Conservation (phyloP, 2,797 vertebrate species). For the Darevskia nairensis region DNA sequence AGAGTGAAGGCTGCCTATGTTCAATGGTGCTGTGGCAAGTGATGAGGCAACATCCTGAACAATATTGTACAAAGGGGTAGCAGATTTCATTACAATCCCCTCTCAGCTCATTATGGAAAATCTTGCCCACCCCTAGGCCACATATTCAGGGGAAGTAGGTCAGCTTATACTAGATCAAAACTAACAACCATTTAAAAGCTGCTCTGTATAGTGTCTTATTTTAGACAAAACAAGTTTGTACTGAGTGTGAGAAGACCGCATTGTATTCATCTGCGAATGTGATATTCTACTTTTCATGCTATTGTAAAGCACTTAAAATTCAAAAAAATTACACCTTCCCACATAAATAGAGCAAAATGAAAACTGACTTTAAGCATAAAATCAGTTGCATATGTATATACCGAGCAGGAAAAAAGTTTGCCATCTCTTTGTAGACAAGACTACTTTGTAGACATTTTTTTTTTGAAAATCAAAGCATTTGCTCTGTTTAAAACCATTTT, state of each 20-base stretch:
- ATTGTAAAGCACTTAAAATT: constrained; percentile 49
- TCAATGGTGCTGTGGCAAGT: not conserved
- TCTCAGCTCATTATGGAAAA: not conserved
- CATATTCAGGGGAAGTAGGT: not conserved
- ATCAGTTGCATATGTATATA: constrained; percentile 34
- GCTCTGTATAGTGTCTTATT: not conserved
- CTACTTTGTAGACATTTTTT: constrained; percentile 58
- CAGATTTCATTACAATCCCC: too few relatives aligned
- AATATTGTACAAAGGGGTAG: not conserved
- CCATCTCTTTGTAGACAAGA: constrained; percentile 53
- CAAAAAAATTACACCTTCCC: constrained; percentile 13
- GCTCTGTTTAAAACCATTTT: constrained; percentile 69
- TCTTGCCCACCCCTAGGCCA: not conserved
- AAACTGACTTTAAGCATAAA: constrained; percentile 56
- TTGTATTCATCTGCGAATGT: constrained; percentile 40
- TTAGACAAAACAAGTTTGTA: not conserved
- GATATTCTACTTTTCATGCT: constrained; percentile 56
- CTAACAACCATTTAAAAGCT: not conserved
- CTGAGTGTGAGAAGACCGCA: constrained; percentile 18
- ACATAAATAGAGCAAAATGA: constrained; percentile 49
- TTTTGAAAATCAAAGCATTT: constrained; percentile 63
- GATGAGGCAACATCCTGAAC: not conserved
- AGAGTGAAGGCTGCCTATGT: not conserved
- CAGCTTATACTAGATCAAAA: not conserved
- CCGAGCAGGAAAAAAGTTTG: constrained; percentile 25